These are phyloP conservation scores for Falcaria lacertinaria DNA, from an alignment of 2,888 invertebrate genomes.

Conservation along the genomic window DNA sequence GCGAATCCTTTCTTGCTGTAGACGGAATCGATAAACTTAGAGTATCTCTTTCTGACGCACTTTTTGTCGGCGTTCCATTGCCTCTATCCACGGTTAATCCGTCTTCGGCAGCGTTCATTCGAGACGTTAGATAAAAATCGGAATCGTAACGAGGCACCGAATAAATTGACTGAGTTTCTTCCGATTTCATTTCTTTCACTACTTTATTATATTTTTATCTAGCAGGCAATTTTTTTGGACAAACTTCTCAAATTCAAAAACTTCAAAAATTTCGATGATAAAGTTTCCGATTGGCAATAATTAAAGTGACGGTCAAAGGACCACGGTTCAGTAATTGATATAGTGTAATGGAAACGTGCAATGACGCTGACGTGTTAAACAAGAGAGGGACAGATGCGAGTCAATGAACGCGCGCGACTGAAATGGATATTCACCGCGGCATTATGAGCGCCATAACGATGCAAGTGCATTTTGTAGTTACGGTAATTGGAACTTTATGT, in stretches of 20 bases:
- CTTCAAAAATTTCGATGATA: constrained; percentile 4
- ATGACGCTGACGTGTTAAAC: constrained; percentile 67
- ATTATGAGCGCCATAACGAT: constrained; percentile 46
- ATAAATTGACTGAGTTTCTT: constrained; percentile 62
- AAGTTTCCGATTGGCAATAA: constrained; percentile 24
- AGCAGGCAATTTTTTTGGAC: constrained; percentile 32
- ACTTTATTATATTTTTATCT: constrained; percentile 44
- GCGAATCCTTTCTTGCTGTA: constrained; percentile 61
- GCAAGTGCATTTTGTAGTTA: constrained; percentile 58
- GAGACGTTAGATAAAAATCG: constrained; percentile 68
- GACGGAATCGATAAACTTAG: constrained; percentile 68
- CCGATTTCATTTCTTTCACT: constrained; percentile 53
- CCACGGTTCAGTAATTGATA: constrained; percentile 62
- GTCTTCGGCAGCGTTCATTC: constrained; percentile 68
- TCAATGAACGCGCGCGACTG: constrained; percentile 49
- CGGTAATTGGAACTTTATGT: constrained; percentile 59
- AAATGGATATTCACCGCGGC: constrained; percentile 49
- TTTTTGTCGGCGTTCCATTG: constrained; percentile 58
- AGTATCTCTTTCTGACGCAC: constrained; percentile 70
- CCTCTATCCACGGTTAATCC: constrained; percentile 66
- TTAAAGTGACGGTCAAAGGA: constrained; percentile 37
- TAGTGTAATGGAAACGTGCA: constrained; percentile 76
- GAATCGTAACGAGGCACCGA: constrained; percentile 62
- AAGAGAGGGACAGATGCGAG: constrained; percentile 57
- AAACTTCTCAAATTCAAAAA: not conserved